These are phyloP conservation scores for Oreotrochilus melanogaster DNA, from an alignment of 2,113 vertebrate species.

Conservation along the genomic window DNA sequence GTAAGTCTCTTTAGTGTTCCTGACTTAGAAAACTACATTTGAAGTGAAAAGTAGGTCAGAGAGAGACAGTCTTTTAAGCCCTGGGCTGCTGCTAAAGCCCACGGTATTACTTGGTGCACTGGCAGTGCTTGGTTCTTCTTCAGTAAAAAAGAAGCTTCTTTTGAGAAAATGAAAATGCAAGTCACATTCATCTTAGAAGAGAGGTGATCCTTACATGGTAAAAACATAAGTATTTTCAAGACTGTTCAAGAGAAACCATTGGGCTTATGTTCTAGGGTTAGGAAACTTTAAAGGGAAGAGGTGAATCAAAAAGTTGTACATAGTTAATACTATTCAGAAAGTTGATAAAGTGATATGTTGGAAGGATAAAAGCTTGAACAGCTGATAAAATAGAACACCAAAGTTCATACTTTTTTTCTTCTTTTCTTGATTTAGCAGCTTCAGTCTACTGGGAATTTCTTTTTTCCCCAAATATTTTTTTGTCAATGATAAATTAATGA, in stretches of 20 bases:
- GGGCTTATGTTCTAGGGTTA: background rate
- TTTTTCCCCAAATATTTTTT: background rate
- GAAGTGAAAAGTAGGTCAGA: constrained; percentile 11
- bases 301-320: background rate
- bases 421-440: background rate
- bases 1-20: background rate
- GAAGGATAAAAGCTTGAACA: background rate
- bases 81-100: background rate
- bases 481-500: background rate
- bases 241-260: background rate
- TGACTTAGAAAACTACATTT: background rate
- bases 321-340: background rate
- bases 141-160: background rate
- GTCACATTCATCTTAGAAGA: background rate
- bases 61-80: background rate
- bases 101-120: background rate
- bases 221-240: background rate
- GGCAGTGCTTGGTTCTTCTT: background rate
- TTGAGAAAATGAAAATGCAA: background rate
- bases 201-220: background rate
- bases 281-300: background rate
- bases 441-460: background rate
- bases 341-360: background rate
- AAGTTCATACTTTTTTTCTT: background rate
- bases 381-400: background rate